A percentile compares a stretch with the other conserved stretches of the same genome.
These are phyloP conservation scores for Drosophila athabasca DNA, from an alignment of 1,140 invertebrate genomes.

Conservation along the genomic window DNA sequence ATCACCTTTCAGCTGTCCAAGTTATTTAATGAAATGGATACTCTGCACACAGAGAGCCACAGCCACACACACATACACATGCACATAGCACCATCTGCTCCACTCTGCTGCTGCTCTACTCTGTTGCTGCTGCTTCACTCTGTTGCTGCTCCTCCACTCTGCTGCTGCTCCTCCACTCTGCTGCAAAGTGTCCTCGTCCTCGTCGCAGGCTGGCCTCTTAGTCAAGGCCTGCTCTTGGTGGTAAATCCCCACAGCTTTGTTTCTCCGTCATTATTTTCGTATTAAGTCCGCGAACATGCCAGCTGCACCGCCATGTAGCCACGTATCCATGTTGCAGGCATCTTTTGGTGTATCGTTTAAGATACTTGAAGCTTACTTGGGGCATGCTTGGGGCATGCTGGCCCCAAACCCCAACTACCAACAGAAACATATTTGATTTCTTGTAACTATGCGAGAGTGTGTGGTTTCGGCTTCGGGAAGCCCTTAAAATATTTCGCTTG, in stretches of 20 bases:
- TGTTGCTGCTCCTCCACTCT: too few species aligned
- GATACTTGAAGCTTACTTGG: conserved; percentile 1
- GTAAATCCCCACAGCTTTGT: conserved; percentile 14
- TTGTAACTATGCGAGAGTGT: too few species aligned
- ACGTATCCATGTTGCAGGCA: too few species aligned
- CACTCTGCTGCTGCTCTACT: too few species aligned
- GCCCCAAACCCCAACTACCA: neutral
- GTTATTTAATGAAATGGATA: conserved; percentile 51
- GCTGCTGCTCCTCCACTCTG: too few species aligned
- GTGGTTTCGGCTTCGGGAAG: conserved; percentile 13
- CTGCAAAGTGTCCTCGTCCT: conserved; percentile 14
- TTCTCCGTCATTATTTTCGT: conserved; percentile 40
- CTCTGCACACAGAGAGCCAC: neutral
- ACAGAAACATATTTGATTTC: conserved; percentile 11
- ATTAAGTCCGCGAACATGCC: conserved; percentile 40
- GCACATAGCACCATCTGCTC: neutral
- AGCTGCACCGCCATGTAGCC: neutral
- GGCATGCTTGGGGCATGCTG: too few species aligned
- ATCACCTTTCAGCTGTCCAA: conserved; percentile 34
- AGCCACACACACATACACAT: neutral
- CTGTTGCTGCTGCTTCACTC: too few species aligned
- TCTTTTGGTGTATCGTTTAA: conserved; percentile 5
- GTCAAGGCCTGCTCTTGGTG: conserved; percentile 10
- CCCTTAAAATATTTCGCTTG: neutral
- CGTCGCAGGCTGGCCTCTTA: conserved; percentile 21